A percentile compares a stretch with the other conserved stretches of the same genome.
Evolutionary conservation across 2,888 invertebrate species (phyloP).

Genomic region (Nomada lathburiana): DNA sequence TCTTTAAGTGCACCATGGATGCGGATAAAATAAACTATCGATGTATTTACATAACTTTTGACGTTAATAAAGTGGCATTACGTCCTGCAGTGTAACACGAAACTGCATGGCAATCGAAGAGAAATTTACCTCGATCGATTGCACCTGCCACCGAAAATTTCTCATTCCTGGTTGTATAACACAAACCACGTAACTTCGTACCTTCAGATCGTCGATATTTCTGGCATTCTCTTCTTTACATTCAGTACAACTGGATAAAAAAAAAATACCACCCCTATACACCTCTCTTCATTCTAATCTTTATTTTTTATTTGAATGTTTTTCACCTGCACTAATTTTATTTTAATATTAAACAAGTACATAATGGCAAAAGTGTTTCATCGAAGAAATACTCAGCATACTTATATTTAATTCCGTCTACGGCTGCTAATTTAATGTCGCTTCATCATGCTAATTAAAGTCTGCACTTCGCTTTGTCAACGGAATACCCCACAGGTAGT

Average conservation of each 20-base stretch:
- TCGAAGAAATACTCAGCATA: neutral
- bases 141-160: constrained; percentile 25
- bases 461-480: neutral
- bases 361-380: neutral
- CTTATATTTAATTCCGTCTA: neutral
- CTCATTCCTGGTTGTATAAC: constrained; percentile 29
- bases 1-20: too few relatives aligned
- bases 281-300: too few relatives aligned
- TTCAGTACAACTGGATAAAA: too few relatives aligned
- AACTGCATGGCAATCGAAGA: neutral
- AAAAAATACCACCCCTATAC: too few relatives aligned
- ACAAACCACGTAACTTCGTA: neutral
- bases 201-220: neutral
- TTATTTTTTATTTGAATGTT: too few relatives aligned
- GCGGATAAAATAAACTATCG: too few relatives aligned
- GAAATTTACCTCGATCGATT: constrained; percentile 37
- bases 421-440: neutral
- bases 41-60: constrained; percentile 17
- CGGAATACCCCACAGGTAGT: neutral
- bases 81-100: neutral
- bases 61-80: neutral
- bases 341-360: neutral
- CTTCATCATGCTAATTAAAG: constrained; percentile 13
- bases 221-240: neutral
- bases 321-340: too few relatives aligned